Conservation (phyloP, 2,888 invertebrate species). For the Scaptomyza cyrtandrae region DNA sequence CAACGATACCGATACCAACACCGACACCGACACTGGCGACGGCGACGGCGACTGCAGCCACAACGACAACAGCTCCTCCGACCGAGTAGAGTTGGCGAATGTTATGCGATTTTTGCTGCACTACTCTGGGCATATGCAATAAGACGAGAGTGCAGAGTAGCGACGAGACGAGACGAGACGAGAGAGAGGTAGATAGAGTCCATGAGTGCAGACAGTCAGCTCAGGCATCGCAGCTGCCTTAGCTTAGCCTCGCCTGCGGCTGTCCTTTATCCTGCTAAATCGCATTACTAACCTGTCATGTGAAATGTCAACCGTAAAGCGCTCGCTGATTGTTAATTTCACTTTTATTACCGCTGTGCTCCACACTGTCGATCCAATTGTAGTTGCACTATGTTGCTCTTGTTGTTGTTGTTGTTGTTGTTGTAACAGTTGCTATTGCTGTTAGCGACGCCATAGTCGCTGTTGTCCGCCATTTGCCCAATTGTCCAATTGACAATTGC, state of each 20-base stretch:
- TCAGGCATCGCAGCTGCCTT: slow-evolving; percentile 44
- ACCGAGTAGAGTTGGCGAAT: slow-evolving; percentile 40
- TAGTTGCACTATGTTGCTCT: slow-evolving; percentile 1
- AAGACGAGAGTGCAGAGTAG: slow-evolving; percentile 3
- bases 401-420: slow-evolving; percentile 12
- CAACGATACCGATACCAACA: slow-evolving; percentile 31
- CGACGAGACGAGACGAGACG: background rate
- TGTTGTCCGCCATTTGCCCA: slow-evolving; percentile 21
- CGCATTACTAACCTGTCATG: slow-evolving; percentile 83
- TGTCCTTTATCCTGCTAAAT: slow-evolving; percentile 82
- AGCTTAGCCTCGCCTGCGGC: slow-evolving; percentile 53
- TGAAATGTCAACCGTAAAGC: slow-evolving; percentile 82
- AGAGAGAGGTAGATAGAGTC: background rate
- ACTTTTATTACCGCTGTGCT: slow-evolving; percentile 68
- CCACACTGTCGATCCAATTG: slow-evolving; percentile 31
- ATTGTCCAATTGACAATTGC: slow-evolving; percentile 48
- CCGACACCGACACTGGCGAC: slow-evolving; percentile 15
- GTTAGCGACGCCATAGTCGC: slow-evolving; percentile 37
- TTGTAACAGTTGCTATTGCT: slow-evolving; percentile 7
- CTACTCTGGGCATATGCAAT: slow-evolving; percentile 25
- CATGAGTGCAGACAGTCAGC: slow-evolving; percentile 13
- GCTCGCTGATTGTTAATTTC: slow-evolving; percentile 82
- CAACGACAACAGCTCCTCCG: slow-evolving; percentile 17
- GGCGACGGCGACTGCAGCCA: slow-evolving; percentile 9
- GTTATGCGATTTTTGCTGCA: slow-evolving; percentile 50